phyloP scores from a whole-genome alignment of 1,140 invertebrate genomes.

The Philotrypesis tridentata region DNA sequence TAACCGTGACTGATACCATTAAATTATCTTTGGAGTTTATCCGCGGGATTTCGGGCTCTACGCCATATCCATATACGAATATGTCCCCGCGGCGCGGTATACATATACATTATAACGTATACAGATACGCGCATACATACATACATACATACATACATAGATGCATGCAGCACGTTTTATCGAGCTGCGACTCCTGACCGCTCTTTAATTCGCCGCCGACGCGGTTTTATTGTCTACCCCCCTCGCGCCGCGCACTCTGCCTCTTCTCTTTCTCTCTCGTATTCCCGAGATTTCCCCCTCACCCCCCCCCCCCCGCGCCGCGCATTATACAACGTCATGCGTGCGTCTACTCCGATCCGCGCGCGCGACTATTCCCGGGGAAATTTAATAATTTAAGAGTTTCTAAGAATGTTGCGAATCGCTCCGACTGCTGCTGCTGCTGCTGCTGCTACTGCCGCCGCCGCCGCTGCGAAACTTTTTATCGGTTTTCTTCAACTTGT shows the following conservation, averaged over 20 bases:
- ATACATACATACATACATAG: no score
- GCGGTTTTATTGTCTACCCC: background rate
- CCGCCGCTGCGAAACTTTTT: constrained; percentile 41
- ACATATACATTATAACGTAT: no score
- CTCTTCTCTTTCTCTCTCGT: background rate
- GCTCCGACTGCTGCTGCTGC: background rate
- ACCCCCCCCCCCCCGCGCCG: no score
- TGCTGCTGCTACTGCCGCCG: no score
- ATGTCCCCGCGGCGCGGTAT: background rate
- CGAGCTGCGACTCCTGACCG: background rate
- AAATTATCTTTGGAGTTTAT: constrained; percentile 42
- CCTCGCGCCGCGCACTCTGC: no score
- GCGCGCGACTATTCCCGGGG: background rate
- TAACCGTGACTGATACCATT: constrained; percentile 44
- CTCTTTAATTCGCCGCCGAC: background rate
- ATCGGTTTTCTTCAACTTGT: constrained; percentile 44
- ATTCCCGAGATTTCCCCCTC: background rate
- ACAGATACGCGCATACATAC: no score
- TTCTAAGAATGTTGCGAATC: constrained; percentile 18
- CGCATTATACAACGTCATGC: background rate
- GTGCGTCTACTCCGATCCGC: no score
- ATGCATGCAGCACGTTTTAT: no score
- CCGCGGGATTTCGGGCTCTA: constrained; percentile 25
- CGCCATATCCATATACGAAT: background rate
- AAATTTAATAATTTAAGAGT: constrained; percentile 48